Base-by-base conservation (phyloP, 64 coral and sea anemone species). In the Dendronephthya gigantea region DNA sequence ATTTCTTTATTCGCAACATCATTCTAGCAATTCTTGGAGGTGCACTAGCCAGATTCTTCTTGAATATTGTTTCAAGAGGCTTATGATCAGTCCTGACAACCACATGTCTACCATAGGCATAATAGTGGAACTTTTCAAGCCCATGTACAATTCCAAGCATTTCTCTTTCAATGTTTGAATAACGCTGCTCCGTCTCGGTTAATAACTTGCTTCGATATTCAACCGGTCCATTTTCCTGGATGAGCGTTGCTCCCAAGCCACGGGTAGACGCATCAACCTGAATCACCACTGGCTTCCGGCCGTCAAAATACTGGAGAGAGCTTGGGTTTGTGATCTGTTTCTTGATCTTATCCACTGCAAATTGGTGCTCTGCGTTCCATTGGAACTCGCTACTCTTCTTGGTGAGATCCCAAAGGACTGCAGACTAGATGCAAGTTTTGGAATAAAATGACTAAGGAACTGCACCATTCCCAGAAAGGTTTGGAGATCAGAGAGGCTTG, bases 111-210 rank as follows among this genome's bases (percentile, higher is more conserved):
- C 66, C 66, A n/a, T 70, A 70, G 8, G 66, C 66, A 70, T 25
- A 11, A 55, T 55, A 55, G 23, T 55, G n/a, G n/a, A n/a, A n/a
- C n/a, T n/a, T n/a, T n/a, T n/a, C n/a, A n/a, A 70, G n/a, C 23
- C 66, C 23, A n/a, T 70, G 23, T 9, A 70, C 66, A 70, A 70
- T 70, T 11, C 66, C 66, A 9, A 70, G 66, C 66, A 70, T 70
- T n/a, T 70, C 66, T 70, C 66, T 70, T 70, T 70, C 66, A n/a
- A 70, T 70, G 66, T 70, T 70, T 25, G 66, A 70, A 32, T 70
- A 70, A 12, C 66, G n/a, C 7, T n/a, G 66, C 66, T 70, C 66
- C 7, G 66, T 70, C n/a, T 70, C 66, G 9, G 66, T 70, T 70
- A 70, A 32, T 70, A n/a, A 7, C n/a, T 70, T 70, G 30, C 66